These are phyloP conservation scores for Spheniscus humboldti DNA, from an alignment of 2,797 vertebrate genomes.

Conservation along the genomic window DNA sequence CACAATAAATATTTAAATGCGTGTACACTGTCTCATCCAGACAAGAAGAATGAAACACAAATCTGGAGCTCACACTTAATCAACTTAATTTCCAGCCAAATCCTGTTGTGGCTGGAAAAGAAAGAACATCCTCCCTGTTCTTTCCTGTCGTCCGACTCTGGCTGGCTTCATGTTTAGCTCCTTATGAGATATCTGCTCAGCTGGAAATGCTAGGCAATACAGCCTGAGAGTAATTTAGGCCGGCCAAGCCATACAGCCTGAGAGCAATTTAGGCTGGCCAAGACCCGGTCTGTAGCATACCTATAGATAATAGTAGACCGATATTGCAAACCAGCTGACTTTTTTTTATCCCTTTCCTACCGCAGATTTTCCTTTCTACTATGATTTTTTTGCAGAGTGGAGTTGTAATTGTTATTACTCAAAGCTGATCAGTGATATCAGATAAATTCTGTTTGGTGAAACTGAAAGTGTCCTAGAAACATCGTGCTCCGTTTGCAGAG, in stretches of 20 bases:
- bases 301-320: background rate
- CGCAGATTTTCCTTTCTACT: background rate
- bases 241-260: background rate
- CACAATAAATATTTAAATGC: background rate
- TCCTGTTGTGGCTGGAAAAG: background rate
- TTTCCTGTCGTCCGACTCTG: background rate
- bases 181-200: background rate
- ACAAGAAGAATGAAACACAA: background rate
- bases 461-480: background rate
- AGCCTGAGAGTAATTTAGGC: background rate
- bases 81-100: background rate
- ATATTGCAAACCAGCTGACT: background rate
- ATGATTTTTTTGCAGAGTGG: background rate
- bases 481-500: fast-evolving
- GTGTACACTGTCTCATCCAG: background rate
- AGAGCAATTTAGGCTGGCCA: background rate
- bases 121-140: background rate
- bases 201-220: background rate
- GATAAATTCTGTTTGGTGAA: background rate
- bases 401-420: background rate
- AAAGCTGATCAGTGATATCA: fast-evolving
- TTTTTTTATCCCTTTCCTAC: background rate
- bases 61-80: background rate
- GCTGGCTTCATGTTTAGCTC: background rate
- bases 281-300: background rate